These are phyloP conservation scores for Lepus oiostolus DNA, from an alignment of 2,797 vertebrate genomes.

Conservation along the genomic window DNA sequence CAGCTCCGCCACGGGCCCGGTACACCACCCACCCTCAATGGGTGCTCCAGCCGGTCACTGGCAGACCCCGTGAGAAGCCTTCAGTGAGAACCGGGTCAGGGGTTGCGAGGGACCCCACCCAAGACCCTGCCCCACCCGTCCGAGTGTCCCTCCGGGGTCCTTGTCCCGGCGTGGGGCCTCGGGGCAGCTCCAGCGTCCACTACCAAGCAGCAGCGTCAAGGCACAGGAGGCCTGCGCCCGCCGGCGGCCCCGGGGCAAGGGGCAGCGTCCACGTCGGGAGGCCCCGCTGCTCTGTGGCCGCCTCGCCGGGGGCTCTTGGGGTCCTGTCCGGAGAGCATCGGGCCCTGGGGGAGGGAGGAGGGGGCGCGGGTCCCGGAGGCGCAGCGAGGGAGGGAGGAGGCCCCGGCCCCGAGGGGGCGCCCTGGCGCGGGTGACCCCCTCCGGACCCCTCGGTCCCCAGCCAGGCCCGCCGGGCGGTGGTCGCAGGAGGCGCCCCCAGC, in stretches of 20 bases:
- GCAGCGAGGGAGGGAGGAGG: no score
- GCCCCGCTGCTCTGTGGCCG: background rate
- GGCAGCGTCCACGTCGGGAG: background rate
- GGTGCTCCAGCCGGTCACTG: background rate
- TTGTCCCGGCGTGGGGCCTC: no score
- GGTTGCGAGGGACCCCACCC: background rate
- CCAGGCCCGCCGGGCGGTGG: no score
- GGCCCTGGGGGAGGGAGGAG: no score
- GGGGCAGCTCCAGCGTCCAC: background rate
- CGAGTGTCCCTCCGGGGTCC: no score
- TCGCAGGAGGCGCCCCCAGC: no score
- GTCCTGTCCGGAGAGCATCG: background rate
- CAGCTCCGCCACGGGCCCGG: background rate
- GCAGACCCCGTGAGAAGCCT: background rate
- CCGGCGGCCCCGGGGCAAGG: no score
- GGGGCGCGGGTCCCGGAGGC: no score
- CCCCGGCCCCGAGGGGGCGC: no score
- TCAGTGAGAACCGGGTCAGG: background rate
- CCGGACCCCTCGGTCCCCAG: no score
- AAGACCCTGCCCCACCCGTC: background rate
- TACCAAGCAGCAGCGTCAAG: slow-evolving; percentile 43
- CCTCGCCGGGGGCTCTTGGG: background rate
- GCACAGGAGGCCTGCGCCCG: background rate
- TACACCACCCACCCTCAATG: background rate
- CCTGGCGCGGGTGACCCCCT: no score